A percentile compares a stretch with the other conserved stretches of the same genome.
Conservation (phyloP, 2,113 vertebrate genomes). For the Macquaria ambigua region DNA sequence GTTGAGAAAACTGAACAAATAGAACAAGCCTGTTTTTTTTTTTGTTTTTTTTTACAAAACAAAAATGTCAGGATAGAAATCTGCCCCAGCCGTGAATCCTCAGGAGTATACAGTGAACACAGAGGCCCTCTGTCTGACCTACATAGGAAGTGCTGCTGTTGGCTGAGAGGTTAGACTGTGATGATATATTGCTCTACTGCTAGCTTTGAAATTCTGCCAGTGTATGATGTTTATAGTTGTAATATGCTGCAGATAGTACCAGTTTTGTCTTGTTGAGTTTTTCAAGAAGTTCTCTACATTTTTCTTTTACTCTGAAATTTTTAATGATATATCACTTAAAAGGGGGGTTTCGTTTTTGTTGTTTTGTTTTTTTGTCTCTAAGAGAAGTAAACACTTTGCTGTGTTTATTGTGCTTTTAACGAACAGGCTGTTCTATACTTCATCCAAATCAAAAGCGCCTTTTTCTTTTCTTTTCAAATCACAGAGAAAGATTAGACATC, state of each 20-base stretch:
- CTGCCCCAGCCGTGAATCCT: constrained; percentile 46
- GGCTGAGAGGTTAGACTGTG: constrained; percentile 23
- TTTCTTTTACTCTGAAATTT: not conserved
- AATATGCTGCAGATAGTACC: not conserved
- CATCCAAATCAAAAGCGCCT: constrained; percentile 1
- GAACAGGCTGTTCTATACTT: constrained; percentile 11
- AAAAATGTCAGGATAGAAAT: constrained; percentile 57
- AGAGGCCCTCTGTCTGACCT: constrained; percentile 63
- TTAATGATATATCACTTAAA: not conserved
- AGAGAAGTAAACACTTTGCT: constrained; percentile 28
- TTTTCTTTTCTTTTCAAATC: constrained; percentile 10
- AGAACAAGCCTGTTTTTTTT: not conserved
- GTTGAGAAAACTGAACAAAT: constrained; percentile 20
- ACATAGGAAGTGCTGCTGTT: constrained; percentile 64
- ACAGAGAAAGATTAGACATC: constrained; percentile 12
- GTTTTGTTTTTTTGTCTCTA: constrained; percentile 9
- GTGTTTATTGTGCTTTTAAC: constrained; percentile 15
- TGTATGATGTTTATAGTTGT: not conserved
- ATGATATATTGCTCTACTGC: not conserved
- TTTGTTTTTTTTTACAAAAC: not conserved
- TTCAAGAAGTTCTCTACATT: not conserved
- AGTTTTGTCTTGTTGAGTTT: not conserved
- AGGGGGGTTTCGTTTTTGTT: constrained; percentile 20
- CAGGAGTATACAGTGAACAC: constrained; percentile 53
- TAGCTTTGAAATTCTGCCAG: constrained; percentile 4